Conservation (phyloP, 2,888 invertebrate species). For the Uropetala carovei region DNA sequence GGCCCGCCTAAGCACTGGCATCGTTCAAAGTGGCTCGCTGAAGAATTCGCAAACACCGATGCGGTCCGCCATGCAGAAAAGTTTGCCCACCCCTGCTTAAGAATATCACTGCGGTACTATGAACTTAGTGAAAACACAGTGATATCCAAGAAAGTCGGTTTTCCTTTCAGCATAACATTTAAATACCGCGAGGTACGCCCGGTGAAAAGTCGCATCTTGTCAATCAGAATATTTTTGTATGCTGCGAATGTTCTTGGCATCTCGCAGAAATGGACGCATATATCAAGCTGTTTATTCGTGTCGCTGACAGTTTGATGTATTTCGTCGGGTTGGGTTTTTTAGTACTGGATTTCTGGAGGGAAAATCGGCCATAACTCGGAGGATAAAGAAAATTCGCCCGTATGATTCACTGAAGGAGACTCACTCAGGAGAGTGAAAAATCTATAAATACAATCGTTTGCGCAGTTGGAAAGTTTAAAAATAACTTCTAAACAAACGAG, state of each 20-base stretch:
- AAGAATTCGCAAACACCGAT: no score
- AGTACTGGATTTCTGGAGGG: not conserved
- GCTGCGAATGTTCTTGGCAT: not conserved
- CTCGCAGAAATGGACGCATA: not conserved
- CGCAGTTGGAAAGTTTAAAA: no score
- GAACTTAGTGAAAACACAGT: no score
- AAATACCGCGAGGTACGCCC: not conserved
- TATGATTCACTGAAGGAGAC: not conserved
- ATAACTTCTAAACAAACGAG: no score
- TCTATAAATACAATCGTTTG: not conserved
- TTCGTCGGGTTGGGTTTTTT: not conserved
- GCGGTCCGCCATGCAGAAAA: no score
- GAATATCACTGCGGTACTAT: no score
- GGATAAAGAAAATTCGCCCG: not conserved
- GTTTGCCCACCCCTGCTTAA: no score
- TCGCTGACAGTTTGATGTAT: not conserved
- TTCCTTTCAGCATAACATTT: no score
- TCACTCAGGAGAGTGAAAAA: not conserved
- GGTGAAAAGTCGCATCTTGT: not conserved
- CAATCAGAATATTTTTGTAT: constrained; percentile 16
- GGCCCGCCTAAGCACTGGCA: no score
- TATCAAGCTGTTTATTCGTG: constrained; percentile 19
- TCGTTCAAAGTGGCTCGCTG: no score
- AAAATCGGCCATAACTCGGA: not conserved
- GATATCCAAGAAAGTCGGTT: no score